phyloP scores from a whole-genome alignment of 2,113 vertebrate species.

The Gymnocephalus cernua region DNA sequence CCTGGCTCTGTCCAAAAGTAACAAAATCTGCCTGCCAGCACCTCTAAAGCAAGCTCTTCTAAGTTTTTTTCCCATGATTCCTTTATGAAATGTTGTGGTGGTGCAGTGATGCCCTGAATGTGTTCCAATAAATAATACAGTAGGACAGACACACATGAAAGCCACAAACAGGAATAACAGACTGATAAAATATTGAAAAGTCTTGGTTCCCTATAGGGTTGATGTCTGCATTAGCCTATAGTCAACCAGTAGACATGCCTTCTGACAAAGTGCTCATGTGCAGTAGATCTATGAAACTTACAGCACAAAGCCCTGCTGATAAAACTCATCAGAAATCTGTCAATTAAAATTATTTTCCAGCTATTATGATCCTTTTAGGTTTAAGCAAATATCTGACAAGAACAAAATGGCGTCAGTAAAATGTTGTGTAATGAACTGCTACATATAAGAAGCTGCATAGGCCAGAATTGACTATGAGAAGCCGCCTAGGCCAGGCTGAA shows the following conservation, averaged over 20 bases:
- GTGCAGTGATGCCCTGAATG: constrained; percentile 42
- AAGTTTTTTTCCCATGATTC: neutral
- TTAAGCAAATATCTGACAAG: neutral
- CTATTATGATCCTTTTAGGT: neutral
- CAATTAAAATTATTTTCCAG: neutral
- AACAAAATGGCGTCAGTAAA: neutral
- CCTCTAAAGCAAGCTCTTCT: neutral
- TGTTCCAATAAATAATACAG: constrained; percentile 75
- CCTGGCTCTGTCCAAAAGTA: neutral
- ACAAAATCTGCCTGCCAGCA: neutral
- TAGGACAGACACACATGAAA: constrained; percentile 67
- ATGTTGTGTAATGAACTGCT: neutral
- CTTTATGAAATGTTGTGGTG: neutral
- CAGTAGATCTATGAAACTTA: neutral
- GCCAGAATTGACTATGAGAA: too few relatives aligned
- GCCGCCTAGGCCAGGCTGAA: too few relatives aligned
- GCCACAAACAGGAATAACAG: constrained; percentile 57
- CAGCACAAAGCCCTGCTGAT: constrained; percentile 6
- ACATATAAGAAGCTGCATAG: too few relatives aligned
- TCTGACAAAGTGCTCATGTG: constrained; percentile 42
- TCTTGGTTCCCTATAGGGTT: constrained; percentile 12
- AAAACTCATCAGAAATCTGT: neutral
- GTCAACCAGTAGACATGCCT: constrained; percentile 6
- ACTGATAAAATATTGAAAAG: constrained; percentile 76
- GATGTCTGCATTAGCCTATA: constrained; percentile 19